Evolutionary conservation across 1,140 invertebrate genomes (phyloP).

Genomic region (Polypedilum pembai): DNA sequence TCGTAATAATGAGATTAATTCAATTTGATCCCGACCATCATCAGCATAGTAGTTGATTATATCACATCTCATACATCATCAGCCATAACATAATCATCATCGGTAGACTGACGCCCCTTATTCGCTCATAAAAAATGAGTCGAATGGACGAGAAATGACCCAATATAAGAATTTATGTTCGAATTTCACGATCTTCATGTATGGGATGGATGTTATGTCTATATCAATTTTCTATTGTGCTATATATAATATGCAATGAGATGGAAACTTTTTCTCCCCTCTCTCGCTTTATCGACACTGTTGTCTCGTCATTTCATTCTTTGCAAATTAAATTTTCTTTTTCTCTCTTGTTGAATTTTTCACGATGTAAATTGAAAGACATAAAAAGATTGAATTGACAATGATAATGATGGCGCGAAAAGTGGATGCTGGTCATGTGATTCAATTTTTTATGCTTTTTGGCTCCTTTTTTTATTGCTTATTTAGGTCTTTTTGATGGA

Average conservation of each 20-base stretch:
- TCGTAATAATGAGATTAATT: too few relatives aligned
- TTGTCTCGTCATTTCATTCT: neutral
- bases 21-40: too few relatives aligned
- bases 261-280: neutral
- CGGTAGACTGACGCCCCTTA: neutral
- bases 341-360: too few relatives aligned
- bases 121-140: neutral
- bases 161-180: neutral
- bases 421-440: too few relatives aligned
- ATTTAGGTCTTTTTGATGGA: too few relatives aligned
- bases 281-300: neutral
- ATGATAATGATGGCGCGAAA: too few relatives aligned
- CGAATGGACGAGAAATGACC: neutral
- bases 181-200: neutral
- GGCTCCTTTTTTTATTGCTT: too few relatives aligned
- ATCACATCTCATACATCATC: conserved; percentile 11
- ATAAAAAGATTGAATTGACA: too few relatives aligned
- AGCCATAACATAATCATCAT: neutral
- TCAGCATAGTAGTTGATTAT: neutral
- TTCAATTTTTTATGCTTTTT: too few relatives aligned
- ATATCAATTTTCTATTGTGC: neutral
- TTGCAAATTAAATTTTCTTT: too few relatives aligned
- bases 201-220: neutral
- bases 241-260: neutral
- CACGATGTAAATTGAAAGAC: too few relatives aligned